Conservation (phyloP, 2,797 vertebrate genomes). For the Heliangelus exortis region DNA sequence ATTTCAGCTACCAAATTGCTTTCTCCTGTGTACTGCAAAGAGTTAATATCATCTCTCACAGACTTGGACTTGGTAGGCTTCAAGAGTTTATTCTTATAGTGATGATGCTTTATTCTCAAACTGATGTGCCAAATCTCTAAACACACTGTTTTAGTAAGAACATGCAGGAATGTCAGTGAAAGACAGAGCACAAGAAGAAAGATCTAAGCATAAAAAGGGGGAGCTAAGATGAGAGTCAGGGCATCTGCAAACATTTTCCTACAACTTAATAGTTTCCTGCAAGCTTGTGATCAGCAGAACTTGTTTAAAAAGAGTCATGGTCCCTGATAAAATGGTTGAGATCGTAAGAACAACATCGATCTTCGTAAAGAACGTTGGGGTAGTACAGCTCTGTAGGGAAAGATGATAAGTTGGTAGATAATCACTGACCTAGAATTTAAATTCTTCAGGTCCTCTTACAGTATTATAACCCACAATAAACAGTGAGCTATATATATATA, state of each 20-base stretch:
- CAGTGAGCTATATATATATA: background rate
- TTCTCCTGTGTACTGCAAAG: background rate
- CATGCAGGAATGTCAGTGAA: background rate
- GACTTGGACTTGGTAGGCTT: background rate
- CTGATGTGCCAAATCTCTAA: background rate
- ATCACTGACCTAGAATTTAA: background rate
- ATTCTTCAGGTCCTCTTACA: background rate
- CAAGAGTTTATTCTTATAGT: background rate
- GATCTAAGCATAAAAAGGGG: background rate
- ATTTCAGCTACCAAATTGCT: background rate
- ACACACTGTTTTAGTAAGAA: background rate
- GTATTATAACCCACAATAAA: background rate
- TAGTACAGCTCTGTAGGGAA: background rate
- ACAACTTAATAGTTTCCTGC: background rate
- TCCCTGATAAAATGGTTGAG: background rate
- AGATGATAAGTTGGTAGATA: background rate
- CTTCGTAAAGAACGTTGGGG: background rate
- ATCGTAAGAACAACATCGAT: background rate
- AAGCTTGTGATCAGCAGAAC: background rate
- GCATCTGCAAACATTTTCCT: background rate
- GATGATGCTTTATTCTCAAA: background rate
- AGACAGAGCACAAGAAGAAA: background rate
- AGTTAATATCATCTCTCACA: background rate
- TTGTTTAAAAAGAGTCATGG: background rate
- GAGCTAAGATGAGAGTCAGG: background rate